Evolutionary conservation across 2,797 vertebrate genomes (phyloP), one percentile per base, ranked within the genome.

Genomic region (Sebastes dallii): DNA sequence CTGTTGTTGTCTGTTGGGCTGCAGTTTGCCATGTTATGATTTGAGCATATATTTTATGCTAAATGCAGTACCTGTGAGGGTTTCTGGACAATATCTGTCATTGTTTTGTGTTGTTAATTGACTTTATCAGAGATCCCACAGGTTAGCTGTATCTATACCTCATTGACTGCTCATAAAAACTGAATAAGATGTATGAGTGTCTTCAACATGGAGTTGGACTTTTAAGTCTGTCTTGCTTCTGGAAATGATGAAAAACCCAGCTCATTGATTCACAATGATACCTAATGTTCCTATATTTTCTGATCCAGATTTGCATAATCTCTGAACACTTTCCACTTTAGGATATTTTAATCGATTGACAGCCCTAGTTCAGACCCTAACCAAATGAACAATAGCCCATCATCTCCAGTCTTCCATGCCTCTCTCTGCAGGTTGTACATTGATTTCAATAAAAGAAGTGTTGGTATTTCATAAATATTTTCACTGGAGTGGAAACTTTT

Each of bases 191-290:
- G 42, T 46, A 18, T 3, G 11, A 50, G 14, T 32, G 8, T 39
- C 30, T 69, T 55, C 20, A 61, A 3, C 25, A 50, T 20, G 7
- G n/a, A 39, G 36, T 56, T 27, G 2, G 12, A 52, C 14, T 42
- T 25, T 52, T 20, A 5, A 34, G 8, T 39, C 29, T 0, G 10
- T 39, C 24, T 72, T 8, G 27, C n/a, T 16, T 80, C 89, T 94
- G 92, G 91, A 92, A 18, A 60, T 93, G 92, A 93, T 93, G 92
- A 92, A n/a, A 91, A 36, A 87, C 90, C 89, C 85, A 89, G 82
- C 89, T 91, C 89, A 87, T 89, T 94, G 91, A 94, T 85, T 32
- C 22, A 81, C 76, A 81, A 75, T 95, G 93, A 94, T 92, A 89
- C 82, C 62, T 82, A 2, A 55, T 59, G 91, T 94, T 92, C 91